Evolutionary conservation across 1,140 invertebrate genomes (phyloP), one percentile per base, ranked within the genome.

Genomic region (Macrostomum lignano): DNA sequence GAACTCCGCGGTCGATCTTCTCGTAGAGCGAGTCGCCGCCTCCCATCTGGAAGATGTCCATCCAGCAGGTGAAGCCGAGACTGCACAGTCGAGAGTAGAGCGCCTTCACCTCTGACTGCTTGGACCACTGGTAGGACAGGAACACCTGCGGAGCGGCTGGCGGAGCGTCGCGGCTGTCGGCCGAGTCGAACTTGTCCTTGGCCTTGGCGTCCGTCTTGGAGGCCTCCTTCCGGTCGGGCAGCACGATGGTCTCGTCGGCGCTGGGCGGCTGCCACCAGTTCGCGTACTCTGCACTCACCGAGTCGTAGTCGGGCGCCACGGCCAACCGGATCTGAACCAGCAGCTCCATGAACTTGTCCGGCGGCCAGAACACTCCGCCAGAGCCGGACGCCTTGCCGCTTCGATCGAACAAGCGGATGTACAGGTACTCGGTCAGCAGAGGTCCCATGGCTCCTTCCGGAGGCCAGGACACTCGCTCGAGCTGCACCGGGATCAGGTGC

Each of bases 41-140:
- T 7, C 49, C 51, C 51, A 55, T 55, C 38, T 52, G 50, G 22
- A 44, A 40, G 7, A 55, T 51, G 33, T 52, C 51, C 45, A 52
- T 40, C 51, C 51, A 55, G 35, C 47, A 47, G 9, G 36, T 36
- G 25, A 38, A 48, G 9, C 49, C 51, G 11, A 43, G 31, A 5
- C 38, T 31, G 10, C 37, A 41, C 22, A 55, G 38, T 10, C 39
- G 31, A 19, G 42, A 29, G 29, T 49, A 49, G 30, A 54, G 26
- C 4, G 34, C 35, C 25, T 38, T 41, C 15, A 55, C 41, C 37
- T 55, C 40, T n/a, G 42, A 36, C 39, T 55, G 51, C 36, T 42
- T 44, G 6, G 45, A 49, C 50, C 51, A 55, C 34, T 55, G 51
- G 36, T 55, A 55, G 3, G 49, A 52, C 19, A 55, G 40, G 34